Evolutionary conservation across 2,113 vertebrate species (phyloP), one percentile per base, ranked within the genome.

Genomic region (Tetrao urogallus): DNA sequence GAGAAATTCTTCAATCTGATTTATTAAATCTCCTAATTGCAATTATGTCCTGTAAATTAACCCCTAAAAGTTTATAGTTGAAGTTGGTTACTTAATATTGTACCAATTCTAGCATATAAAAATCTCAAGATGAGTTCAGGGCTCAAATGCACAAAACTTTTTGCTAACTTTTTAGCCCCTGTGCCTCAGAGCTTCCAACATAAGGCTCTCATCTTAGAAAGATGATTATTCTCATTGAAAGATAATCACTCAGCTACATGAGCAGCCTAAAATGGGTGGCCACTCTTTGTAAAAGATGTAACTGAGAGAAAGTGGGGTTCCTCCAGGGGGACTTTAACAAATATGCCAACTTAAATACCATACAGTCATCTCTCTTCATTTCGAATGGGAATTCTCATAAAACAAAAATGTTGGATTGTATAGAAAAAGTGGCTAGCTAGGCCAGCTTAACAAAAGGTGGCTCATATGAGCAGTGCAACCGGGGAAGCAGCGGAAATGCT

Each of bases 1-100:
- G 50, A 78, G 57, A 95, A 80, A 36, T 38, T 57, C 82, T 97
- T 93, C 85, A 63, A 93, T 89, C n/a, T 90, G 92, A 94, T 95
- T 94, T 90, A 96, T 79, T 82, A 86, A 63, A 94, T 79, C 36
- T 95, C 90, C 56, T 88, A 94, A 93, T 88, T 79, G 86, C 52
- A 93, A 92, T 66, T 92, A 94, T 13, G 3, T 45, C 88, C 89
- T 87, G 76, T 69, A 95, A 96, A 96, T 87, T 86, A 88, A 70
- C 3, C 1, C 52, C 38, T 28, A 19, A 75, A 95, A 92, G 80
- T 96, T 97, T 95, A 75, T 87, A 45, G 80, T 13, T 79, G 21
- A 91, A 90, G 63, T 57, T 13, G 84, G 72, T 69, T 89, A 56
- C 57, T 93, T 81, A 43, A 40, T 94, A 73, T 57, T 95, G 88